phyloP scores from a whole-genome alignment of 1,140 invertebrate species.

The Teleogryllus occipitalis region DNA sequence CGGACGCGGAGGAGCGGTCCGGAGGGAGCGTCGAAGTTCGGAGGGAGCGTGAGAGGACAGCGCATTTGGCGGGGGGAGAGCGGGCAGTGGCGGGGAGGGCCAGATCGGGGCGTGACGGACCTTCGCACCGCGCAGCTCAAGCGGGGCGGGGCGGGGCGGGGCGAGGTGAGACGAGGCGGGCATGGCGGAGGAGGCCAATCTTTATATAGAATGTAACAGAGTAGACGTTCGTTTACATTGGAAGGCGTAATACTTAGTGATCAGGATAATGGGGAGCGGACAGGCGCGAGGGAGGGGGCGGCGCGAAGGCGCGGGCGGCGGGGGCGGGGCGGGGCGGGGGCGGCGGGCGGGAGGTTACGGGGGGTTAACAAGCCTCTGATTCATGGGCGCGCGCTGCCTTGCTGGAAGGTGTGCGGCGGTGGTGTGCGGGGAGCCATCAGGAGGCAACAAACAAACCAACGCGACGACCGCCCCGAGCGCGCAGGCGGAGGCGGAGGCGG shows the following conservation, averaged over 20 bases:
- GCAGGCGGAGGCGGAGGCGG: background rate
- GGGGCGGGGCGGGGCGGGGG: background rate
- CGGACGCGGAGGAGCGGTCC: too few species aligned
- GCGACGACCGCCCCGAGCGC: background rate
- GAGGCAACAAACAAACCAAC: background rate
- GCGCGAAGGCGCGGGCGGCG: too few species aligned
- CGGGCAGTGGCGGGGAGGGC: too few species aligned
- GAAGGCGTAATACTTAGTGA: slow-evolving; percentile 8
- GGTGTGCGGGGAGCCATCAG: slow-evolving; percentile 3
- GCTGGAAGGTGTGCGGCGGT: slow-evolving; percentile 11
- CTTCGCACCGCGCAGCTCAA: too few species aligned
- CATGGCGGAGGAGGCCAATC: background rate
- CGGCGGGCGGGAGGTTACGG: slow-evolving; percentile 9
- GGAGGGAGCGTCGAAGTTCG: too few species aligned
- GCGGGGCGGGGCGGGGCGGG: too few species aligned
- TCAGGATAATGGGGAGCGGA: background rate
- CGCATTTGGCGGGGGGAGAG: too few species aligned
- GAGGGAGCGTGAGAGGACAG: too few species aligned
- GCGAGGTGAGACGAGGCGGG: background rate
- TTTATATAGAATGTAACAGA: background rate
- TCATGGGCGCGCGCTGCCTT: slow-evolving; percentile 10
- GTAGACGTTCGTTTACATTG: background rate
- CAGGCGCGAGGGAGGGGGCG: slow-evolving; percentile 6
- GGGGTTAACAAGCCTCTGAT: slow-evolving; percentile 17
- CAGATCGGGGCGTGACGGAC: too few species aligned